These are phyloP conservation scores for Phragmatobia fuliginosa DNA, from an alignment of 2,888 invertebrate genomes.

Conservation along the genomic window DNA sequence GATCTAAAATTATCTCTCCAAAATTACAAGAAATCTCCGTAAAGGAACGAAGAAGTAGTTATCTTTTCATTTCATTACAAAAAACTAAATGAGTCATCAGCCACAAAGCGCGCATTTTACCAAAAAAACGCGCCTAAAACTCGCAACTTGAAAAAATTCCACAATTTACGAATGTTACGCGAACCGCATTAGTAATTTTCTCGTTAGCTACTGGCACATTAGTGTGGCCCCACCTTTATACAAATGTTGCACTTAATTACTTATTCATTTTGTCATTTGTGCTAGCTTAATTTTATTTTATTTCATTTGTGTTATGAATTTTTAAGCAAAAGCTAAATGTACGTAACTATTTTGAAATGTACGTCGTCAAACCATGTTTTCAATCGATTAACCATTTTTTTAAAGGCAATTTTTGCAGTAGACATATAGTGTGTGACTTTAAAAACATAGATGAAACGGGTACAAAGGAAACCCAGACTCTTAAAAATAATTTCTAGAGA, in stretches of 20 bases:
- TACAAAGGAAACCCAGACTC: too few relatives aligned
- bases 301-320: neutral
- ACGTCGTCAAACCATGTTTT: too few relatives aligned
- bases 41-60: neutral
- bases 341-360: neutral
- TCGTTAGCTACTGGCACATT: constrained; percentile 35
- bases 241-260: constrained; percentile 34
- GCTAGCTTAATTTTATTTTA: neutral
- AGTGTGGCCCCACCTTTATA: constrained; percentile 22
- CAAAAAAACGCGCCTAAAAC: constrained; percentile 6
- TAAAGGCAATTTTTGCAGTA: too few relatives aligned
- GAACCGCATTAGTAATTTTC: constrained; percentile 33
- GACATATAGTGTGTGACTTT: too few relatives aligned
- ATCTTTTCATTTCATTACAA: neutral
- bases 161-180: constrained; percentile 23
- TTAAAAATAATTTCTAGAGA: too few relatives aligned
- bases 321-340: neutral
- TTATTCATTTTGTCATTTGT: constrained; percentile 17
- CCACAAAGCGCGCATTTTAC: constrained; percentile 2
- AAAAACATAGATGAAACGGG: too few relatives aligned
- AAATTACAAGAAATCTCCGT: neutral
- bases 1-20: too few relatives aligned
- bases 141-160: constrained; percentile 21
- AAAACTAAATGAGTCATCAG: neutral
- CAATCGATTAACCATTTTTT: neutral